Percentiles rank a stretch among this genome's conserved stretches.
These are phyloP conservation scores for Euborellia annulipes DNA, from an alignment of 1,140 invertebrate genomes.

Conservation along the genomic window DNA sequence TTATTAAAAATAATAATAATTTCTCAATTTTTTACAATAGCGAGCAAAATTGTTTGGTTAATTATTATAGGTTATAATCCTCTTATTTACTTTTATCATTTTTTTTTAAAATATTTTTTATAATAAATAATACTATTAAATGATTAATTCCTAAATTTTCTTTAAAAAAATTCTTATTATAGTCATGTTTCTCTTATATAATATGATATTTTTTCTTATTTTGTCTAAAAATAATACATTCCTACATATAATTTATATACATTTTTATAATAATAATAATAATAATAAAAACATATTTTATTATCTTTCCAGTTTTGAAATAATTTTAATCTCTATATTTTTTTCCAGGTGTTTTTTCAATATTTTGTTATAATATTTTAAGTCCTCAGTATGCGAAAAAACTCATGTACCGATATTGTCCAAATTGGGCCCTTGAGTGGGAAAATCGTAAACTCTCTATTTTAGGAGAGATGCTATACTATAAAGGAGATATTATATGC, in stretches of 20 bases:
- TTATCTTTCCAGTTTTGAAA: neutral
- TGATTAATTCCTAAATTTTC: neutral
- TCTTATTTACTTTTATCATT: no score
- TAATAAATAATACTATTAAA: neutral
- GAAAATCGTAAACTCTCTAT: slow-evolving; percentile 97
- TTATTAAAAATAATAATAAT: neutral
- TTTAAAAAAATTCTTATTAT: neutral
- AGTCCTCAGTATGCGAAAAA: slow-evolving; percentile 98
- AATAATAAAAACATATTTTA: no score
- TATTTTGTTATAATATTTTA: slow-evolving; percentile 99
- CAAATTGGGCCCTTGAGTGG: slow-evolving; percentile 94
- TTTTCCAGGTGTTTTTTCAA: slow-evolving; percentile 80
- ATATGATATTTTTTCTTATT: no score
- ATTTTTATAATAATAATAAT: no score
- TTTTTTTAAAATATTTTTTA: neutral
- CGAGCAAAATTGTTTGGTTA: no score
- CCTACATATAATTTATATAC: no score
- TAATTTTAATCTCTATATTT: slow-evolving; percentile 10
- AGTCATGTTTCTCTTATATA: no score
- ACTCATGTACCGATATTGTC: slow-evolving; percentile 96
- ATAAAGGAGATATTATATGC: slow-evolving; percentile 95
- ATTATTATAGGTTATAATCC: no score
- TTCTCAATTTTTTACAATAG: no score
- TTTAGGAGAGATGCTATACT: slow-evolving; percentile 88
- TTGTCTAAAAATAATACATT: no score